Base-by-base conservation (phyloP, 2,797 vertebrate genomes). In the Hippopotamyrus pictus region DNA sequence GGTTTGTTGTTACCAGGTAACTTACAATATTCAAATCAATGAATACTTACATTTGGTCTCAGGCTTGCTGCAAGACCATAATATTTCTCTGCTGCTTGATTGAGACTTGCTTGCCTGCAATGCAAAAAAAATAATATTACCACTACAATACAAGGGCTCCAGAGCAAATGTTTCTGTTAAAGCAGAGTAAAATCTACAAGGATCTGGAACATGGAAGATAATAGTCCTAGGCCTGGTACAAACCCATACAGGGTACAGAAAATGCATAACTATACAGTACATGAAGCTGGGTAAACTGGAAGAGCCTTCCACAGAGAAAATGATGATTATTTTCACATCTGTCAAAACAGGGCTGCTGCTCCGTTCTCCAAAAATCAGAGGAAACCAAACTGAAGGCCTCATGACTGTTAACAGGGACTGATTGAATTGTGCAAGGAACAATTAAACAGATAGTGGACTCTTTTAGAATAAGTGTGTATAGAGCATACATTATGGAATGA, bases 41-140 rank as follows among this genome's bases (percentile, higher is more conserved):
- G 5, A 19, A 14, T 92, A 96, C 96, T 97, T 94, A 97, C 96
- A 73, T 96, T 94, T 88, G 96, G 96, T 92, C 96, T 95, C 89
- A 97, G 92, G 87, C 90, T 94, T 89, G 96, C 96, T 89, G 96
- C 96, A 93, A 96, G 93, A 91, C 95, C 94, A 3, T 97, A 97
- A 90, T 97, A 96, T 65, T 95, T 96, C 91, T 97, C 96, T 0
- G 96, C 96, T 91, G 95, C 96, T 94, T 96, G 95, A 87, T 97
- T 97, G 89, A 97, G 95, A 93, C 95, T 96, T 76, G 96, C 96
- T 93, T 97, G 96, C 92, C 96, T 97, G 90, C 88, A 57, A 91
- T 88, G 84, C n/a, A 17, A 91, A 90, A 86, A 83, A 11, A 62
- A 0, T 6, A 9, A 37, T 33, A n/a, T 48, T 22, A 88, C 4